A percentile compares a stretch with the other conserved stretches of the same genome.
These are phyloP conservation scores for Cryptocephalus primarius DNA, from an alignment of 2,888 invertebrate species.

Conservation along the genomic window DNA sequence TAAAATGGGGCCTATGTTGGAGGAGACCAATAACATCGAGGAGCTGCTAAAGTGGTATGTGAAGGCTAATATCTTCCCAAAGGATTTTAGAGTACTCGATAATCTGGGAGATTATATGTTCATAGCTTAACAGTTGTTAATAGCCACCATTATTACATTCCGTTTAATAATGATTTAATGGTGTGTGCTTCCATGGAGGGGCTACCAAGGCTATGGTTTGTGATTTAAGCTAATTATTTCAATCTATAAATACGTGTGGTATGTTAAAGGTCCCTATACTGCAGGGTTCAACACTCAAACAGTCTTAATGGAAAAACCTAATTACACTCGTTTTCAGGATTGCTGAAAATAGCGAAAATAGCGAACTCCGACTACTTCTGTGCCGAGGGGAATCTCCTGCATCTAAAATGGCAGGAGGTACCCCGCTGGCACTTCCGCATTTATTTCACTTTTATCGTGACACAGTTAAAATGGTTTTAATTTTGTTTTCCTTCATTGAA, in stretches of 20 bases:
- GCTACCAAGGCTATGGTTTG: too few relatives aligned
- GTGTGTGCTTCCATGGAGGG: too few relatives aligned
- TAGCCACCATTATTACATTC: neutral
- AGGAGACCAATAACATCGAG: constrained; percentile 25
- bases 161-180: neutral
- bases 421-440: constrained; percentile 76
- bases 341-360: constrained; percentile 22
- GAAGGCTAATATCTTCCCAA: constrained; percentile 38
- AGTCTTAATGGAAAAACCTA: too few relatives aligned
- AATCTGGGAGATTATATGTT: constrained; percentile 42
- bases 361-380: constrained; percentile 24
- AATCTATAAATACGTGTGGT: too few relatives aligned
- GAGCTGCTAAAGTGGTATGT: constrained; percentile 35
- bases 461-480: too few relatives aligned
- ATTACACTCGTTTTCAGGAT: constrained; percentile 16
- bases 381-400: constrained; percentile 53
- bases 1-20: constrained; percentile 22
- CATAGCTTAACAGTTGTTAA: constrained; percentile 31
- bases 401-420: constrained; percentile 54
- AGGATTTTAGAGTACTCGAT: constrained; percentile 38
- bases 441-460: too few relatives aligned
- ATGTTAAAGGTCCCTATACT: too few relatives aligned
- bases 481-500: too few relatives aligned
- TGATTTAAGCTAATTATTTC: too few relatives aligned
- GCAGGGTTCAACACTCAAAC: too few relatives aligned